Evolutionary conservation across 2,888 invertebrate species (phyloP).

Genomic region (Ganaspis brasiliensis): DNA sequence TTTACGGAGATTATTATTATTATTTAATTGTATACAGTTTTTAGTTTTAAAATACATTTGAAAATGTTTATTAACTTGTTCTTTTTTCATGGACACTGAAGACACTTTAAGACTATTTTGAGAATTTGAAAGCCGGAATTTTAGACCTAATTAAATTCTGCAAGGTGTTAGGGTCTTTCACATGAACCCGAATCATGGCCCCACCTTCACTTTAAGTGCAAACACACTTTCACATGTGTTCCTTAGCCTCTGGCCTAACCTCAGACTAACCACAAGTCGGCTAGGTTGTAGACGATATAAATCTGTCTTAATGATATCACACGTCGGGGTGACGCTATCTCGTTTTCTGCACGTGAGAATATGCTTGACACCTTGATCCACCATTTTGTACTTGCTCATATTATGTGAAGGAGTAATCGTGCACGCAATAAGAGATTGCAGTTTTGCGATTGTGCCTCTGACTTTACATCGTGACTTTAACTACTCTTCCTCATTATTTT

Average conservation of each 20-base stretch:
- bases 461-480: too few relatives aligned
- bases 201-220: slow-evolving; percentile 9
- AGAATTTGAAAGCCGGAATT: too few relatives aligned
- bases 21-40: too few relatives aligned
- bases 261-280: slow-evolving; percentile 21
- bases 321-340: slow-evolving; percentile 73
- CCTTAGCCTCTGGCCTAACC: slow-evolving; percentile 29
- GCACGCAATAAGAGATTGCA: slow-evolving; percentile 41
- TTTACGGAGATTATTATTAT: too few relatives aligned
- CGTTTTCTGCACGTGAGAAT: slow-evolving; percentile 73
- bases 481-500: too few relatives aligned
- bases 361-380: slow-evolving; percentile 72
- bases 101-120: too few relatives aligned
- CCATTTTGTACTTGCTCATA: slow-evolving; percentile 63
- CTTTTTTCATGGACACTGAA: too few relatives aligned
- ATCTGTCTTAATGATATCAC: slow-evolving; percentile 78
- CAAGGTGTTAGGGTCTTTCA: not conserved
- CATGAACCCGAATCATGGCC: slow-evolving; percentile 4
- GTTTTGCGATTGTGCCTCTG: slow-evolving; percentile 43
- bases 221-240: not conserved
- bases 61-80: too few relatives aligned
- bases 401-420: slow-evolving; percentile 12
- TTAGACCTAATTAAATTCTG: not conserved
- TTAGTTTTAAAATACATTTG: too few relatives aligned
- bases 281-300: slow-evolving; percentile 68